Conservation (phyloP, 2,888 invertebrate genomes). For the Neria commutata region DNA sequence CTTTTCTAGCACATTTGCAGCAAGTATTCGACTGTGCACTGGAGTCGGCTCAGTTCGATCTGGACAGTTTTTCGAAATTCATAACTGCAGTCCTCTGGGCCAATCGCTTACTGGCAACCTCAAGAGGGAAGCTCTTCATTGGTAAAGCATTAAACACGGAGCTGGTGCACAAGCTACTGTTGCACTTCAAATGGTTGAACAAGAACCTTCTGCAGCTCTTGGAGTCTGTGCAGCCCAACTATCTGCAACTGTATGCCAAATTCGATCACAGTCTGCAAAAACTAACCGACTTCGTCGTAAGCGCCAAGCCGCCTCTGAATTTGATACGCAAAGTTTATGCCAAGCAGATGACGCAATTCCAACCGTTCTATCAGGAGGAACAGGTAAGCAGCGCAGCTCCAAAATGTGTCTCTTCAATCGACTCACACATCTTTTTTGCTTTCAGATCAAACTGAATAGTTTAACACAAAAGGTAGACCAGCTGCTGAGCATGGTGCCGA, state of each 20-base stretch:
- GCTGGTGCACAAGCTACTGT: constrained; percentile 67
- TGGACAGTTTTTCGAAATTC: constrained; percentile 41
- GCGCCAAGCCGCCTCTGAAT: constrained; percentile 49
- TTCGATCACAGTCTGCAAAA: constrained; percentile 36
- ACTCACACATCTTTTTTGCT: constrained; percentile 2
- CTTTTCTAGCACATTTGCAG: constrained; percentile 41
- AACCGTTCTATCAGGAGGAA: constrained; percentile 47
- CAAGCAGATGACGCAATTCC: constrained; percentile 54
- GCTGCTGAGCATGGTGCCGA: constrained; percentile 44
- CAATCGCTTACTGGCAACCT: constrained; percentile 48
- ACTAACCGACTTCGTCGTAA: constrained; percentile 40
- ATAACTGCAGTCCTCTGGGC: constrained; percentile 52
- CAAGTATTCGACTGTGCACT: constrained; percentile 37
- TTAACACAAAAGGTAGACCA: constrained; percentile 42
- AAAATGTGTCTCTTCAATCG: too few relatives aligned
- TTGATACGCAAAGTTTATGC: constrained; percentile 48
- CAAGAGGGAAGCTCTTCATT: constrained; percentile 46
- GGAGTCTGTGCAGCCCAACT: constrained; percentile 30
- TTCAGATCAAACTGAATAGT: constrained; percentile 38
- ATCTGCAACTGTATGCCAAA: constrained; percentile 26
- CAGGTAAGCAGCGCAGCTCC: constrained; percentile 48
- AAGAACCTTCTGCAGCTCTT: constrained; percentile 66
- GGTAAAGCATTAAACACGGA: constrained; percentile 63
- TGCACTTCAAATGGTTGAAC: constrained; percentile 77
- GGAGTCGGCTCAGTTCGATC: constrained; percentile 36